Evolutionary conservation across 2,113 vertebrate genomes (phyloP).

Genomic region (Miniopterus natalensis): DNA sequence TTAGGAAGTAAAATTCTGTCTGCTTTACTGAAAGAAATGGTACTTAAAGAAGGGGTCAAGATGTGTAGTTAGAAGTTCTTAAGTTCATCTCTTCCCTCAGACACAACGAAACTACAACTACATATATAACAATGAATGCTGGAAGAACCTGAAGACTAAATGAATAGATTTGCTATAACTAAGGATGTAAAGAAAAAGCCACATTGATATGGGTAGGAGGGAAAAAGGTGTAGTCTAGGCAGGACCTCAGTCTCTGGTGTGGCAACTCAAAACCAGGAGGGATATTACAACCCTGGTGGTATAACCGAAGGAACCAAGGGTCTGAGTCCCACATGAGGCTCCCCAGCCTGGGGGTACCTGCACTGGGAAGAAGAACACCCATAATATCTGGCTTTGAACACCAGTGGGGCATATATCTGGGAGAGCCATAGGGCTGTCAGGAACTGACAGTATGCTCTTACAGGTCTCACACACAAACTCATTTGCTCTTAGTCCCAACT

Average conservation of each 20-base stretch:
- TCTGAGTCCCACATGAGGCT: not conserved
- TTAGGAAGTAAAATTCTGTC: slow-evolving; percentile 21
- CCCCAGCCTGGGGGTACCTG: not conserved
- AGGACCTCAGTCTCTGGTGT: not conserved
- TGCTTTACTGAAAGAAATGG: not conserved
- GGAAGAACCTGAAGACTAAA: not conserved
- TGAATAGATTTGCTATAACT: not conserved
- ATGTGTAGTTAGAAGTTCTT: not conserved
- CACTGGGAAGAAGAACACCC: not conserved
- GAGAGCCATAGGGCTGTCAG: not conserved
- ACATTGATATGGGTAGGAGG: not conserved
- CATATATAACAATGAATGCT: not conserved
- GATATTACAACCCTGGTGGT: not conserved
- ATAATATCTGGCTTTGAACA: not conserved
- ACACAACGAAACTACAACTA: not conserved
- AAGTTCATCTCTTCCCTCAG: not conserved
- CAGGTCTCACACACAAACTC: not conserved
- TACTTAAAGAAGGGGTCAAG: not conserved
- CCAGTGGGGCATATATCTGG: not conserved
- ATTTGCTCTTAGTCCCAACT: not conserved
- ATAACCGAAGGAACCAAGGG: not conserved
- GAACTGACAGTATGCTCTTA: not conserved
- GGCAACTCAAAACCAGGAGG: not conserved
- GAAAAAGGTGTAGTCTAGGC: not conserved
- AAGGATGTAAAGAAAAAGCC: not conserved